Evolutionary conservation across 2,113 vertebrate species (phyloP).

Genomic region (Illadopsis cleaveri): DNA sequence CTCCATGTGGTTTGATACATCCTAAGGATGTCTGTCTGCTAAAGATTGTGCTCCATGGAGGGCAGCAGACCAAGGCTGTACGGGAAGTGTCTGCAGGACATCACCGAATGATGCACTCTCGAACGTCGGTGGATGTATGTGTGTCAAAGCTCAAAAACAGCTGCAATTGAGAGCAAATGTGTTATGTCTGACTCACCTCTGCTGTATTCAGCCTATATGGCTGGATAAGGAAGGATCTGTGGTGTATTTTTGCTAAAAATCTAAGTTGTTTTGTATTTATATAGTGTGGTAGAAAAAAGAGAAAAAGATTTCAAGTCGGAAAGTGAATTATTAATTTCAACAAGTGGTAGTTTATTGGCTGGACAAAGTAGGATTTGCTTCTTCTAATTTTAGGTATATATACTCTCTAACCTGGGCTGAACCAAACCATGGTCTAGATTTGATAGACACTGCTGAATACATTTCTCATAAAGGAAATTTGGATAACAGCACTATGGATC

Average conservation of each 20-base stretch:
- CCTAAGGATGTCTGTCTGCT: constrained; percentile 25
- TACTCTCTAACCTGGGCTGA: not conserved
- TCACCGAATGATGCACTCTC: not conserved
- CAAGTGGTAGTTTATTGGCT: not conserved
- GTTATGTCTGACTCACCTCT: not conserved
- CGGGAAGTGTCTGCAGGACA: not conserved
- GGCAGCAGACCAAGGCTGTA: not conserved
- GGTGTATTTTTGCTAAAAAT: not conserved
- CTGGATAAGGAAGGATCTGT: not conserved
- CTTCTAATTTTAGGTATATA: not conserved
- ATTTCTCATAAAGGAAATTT: not conserved
- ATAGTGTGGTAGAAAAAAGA: too few species aligned
- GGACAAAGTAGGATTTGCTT: not conserved
- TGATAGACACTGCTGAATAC: not conserved
- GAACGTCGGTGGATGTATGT: not conserved
- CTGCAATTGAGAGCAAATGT: not conserved
- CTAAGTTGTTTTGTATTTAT: not conserved
- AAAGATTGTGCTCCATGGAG: not conserved
- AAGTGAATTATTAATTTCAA: not conserved
- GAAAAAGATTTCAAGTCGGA: not conserved
- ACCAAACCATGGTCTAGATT: not conserved
- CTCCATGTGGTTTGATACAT: not conserved
- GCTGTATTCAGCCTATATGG: not conserved
- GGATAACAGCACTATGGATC: not conserved
- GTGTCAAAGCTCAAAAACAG: not conserved